phyloP scores from a whole-genome alignment of 2,797 vertebrate genomes.

The Molossus alvarezi region DNA sequence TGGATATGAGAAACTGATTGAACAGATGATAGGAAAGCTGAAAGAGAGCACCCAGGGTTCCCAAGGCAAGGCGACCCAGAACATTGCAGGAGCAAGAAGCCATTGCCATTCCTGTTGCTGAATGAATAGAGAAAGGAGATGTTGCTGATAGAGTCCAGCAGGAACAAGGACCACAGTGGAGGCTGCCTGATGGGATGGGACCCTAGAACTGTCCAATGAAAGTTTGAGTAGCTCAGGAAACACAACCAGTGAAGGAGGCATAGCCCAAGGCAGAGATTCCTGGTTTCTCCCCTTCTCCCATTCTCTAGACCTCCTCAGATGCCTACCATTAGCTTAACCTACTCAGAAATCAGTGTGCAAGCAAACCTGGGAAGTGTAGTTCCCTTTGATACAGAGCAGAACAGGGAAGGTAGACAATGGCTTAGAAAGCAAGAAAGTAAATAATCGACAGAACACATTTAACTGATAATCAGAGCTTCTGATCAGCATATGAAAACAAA shows the following conservation, averaged over 20 bases:
- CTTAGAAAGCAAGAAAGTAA: constrained; percentile 8
- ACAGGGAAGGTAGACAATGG: background rate
- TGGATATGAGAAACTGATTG: background rate
- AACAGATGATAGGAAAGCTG: background rate
- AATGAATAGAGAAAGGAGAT: background rate
- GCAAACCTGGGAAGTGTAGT: background rate
- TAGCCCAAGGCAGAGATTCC: background rate
- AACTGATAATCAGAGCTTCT: constrained; percentile 18
- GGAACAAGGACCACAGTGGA: background rate
- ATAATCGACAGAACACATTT: background rate
- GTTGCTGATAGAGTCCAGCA: background rate
- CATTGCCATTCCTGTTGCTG: background rate
- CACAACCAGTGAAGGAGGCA: background rate
- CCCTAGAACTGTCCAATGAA: background rate
- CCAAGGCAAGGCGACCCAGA: background rate
- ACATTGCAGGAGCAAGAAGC: background rate
- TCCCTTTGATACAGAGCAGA: constrained; percentile 9
- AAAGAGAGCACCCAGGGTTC: background rate
- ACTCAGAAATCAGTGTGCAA: constrained; percentile 17
- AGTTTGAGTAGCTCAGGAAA: background rate
- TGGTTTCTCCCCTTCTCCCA: background rate
- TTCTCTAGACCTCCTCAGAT: constrained; percentile 4
- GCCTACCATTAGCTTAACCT: background rate
- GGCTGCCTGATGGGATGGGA: background rate
- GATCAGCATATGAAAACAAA: background rate